Conservation (phyloP, 2,113 vertebrate species). For the Vidua macroura region DNA sequence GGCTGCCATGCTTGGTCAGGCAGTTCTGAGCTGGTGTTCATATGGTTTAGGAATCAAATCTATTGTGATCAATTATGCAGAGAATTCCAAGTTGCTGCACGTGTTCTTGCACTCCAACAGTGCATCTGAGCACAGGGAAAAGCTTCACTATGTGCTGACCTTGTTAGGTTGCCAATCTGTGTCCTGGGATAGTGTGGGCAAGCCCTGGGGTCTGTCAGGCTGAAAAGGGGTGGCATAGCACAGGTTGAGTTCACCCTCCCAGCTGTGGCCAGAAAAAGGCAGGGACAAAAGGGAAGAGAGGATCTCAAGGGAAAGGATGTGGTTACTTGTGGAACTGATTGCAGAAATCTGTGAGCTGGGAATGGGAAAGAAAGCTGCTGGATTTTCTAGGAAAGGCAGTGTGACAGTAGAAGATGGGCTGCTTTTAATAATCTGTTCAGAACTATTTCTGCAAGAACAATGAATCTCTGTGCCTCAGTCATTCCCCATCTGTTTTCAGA, state of each 20-base stretch:
- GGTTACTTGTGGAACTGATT: not conserved
- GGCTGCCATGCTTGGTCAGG: not conserved
- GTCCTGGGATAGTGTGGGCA: not conserved
- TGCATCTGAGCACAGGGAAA: not conserved
- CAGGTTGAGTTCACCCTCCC: not conserved
- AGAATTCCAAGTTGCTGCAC: not conserved
- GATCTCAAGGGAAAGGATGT: not conserved
- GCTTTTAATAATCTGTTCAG: conserved; percentile 58
- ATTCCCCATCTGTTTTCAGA: conserved; percentile 54
- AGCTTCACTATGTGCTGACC: not conserved
- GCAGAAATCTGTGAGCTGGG: not conserved
- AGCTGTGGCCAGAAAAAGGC: not conserved
- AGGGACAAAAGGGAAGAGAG: not conserved
- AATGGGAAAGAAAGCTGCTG: not conserved
- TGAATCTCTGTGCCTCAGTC: conserved; percentile 47
- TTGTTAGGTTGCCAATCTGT: not conserved
- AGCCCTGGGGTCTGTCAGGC: not conserved
- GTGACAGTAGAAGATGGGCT: conserved; percentile 24
- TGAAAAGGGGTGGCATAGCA: not conserved
- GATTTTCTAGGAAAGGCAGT: not conserved
- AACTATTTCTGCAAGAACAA: conserved; percentile 50
- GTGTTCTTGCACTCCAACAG: accelerated
- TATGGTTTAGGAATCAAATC: not conserved
- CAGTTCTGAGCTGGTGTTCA: not conserved
- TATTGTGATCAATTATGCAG: not conserved